Evolutionary conservation across 2,888 invertebrate genomes (phyloP).

Genomic region (Campoletis raptor): DNA sequence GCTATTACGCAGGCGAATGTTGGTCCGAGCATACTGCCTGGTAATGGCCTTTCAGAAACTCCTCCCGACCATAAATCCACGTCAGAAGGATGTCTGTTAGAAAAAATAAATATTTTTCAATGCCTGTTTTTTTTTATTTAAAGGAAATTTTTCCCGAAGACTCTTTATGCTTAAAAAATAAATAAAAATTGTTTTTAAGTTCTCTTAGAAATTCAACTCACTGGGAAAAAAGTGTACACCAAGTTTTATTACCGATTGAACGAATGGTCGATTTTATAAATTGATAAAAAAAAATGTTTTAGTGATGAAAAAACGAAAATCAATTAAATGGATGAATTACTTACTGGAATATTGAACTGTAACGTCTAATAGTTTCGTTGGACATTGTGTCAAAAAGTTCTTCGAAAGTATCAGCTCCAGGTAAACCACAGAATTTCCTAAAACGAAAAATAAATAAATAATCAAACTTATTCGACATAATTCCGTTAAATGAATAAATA

Average conservation of each 20-base stretch:
- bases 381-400: slow-evolving; percentile 95
- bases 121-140: too few relatives aligned
- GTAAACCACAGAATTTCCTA: slow-evolving; percentile 94
- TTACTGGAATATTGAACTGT: slow-evolving; percentile 93
- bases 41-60: slow-evolving; percentile 95
- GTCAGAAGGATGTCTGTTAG: slow-evolving; percentile 92
- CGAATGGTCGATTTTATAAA: neutral
- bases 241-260: too few relatives aligned
- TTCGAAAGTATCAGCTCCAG: slow-evolving; percentile 91
- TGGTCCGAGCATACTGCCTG: slow-evolving; percentile 97
- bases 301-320: too few relatives aligned
- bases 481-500: neutral
- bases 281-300: neutral
- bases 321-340: slow-evolving; percentile 74
- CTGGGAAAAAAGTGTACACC: too few relatives aligned
- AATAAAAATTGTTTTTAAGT: too few relatives aligned
- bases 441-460: neutral
- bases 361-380: slow-evolving; percentile 93
- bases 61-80: slow-evolving; percentile 98
- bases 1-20: slow-evolving; percentile 98
- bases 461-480: neutral
- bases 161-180: too few relatives aligned
- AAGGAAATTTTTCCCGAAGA: too few relatives aligned
- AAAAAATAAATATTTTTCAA: neutral
- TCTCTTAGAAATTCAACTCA: too few relatives aligned